Evolutionary conservation across 2,113 vertebrate species (phyloP).

Genomic region (Pholis gunnellus): DNA sequence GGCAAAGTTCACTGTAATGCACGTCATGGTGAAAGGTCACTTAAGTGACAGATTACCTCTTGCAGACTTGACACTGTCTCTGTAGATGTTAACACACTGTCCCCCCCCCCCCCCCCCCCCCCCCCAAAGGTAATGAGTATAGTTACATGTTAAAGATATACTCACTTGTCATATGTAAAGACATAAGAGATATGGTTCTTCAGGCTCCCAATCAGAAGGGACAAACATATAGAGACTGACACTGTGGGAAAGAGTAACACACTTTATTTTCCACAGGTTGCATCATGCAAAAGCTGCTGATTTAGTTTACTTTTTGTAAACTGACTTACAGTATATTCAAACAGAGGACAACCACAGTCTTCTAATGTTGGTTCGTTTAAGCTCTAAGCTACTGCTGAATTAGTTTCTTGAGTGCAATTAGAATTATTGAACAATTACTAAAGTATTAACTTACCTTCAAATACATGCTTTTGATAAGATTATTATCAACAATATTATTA

Average conservation of each 20-base stretch:
- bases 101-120: too few species aligned
- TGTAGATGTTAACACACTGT: neutral
- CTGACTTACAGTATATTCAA: neutral
- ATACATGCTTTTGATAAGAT: neutral
- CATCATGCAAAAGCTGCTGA: neutral
- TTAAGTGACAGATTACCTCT: neutral
- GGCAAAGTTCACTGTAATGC: slow-evolving; percentile 17
- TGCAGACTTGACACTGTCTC: neutral
- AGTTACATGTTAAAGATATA: slow-evolving; percentile 21
- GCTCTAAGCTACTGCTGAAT: neutral
- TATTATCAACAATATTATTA: too few species aligned
- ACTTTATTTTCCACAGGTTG: neutral
- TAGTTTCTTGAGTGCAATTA: neutral
- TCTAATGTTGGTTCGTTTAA: neutral
- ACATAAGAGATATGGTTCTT: slow-evolving; percentile 86
- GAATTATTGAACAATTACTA: neutral
- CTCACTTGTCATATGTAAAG: slow-evolving; percentile 90
- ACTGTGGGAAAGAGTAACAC: slow-evolving; percentile 73
- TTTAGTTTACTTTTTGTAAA: neutral
- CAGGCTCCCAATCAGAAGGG: slow-evolving; percentile 78
- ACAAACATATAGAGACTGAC: slow-evolving; percentile 79
- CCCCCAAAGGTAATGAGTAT: neutral
- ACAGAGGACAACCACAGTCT: neutral
- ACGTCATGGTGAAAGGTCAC: slow-evolving; percentile 13
- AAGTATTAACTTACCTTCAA: neutral